A percentile compares a stretch with the other conserved stretches of the same genome.
Conservation (phyloP, 2,888 invertebrate genomes). For the Eupithecia inturbata region DNA sequence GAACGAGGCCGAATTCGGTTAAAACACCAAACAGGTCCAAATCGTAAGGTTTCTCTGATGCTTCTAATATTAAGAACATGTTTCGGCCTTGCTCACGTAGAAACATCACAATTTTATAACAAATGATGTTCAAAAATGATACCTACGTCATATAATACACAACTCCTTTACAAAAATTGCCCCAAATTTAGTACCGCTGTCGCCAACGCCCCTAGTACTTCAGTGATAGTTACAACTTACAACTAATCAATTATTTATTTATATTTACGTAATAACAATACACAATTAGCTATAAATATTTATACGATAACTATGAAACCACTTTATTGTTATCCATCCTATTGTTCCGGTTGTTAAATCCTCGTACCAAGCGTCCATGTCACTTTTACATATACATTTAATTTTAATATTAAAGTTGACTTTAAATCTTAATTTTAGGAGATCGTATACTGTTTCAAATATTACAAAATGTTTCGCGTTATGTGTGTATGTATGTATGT, state of each 20-base stretch:
- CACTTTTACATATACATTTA: slow-evolving; percentile 73
- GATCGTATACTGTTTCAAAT: slow-evolving; percentile 85
- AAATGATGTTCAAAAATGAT: slow-evolving; percentile 56
- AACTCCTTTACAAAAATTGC: slow-evolving; percentile 69
- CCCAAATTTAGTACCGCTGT: slow-evolving; percentile 64
- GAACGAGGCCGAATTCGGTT: slow-evolving; percentile 34
- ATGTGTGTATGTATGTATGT: slow-evolving; percentile 70
- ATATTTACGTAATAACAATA: slow-evolving; percentile 84
- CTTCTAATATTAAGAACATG: neutral
- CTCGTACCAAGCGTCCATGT: slow-evolving; percentile 69
- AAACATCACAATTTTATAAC: slow-evolving; percentile 45
- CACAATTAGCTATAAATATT: slow-evolving; percentile 85
- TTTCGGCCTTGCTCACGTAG: slow-evolving; percentile 25
- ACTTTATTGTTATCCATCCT: slow-evolving; percentile 77
- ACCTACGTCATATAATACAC: slow-evolving; percentile 68
- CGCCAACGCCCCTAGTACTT: slow-evolving; percentile 74
- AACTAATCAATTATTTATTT: slow-evolving; percentile 83
- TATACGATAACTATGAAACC: slow-evolving; percentile 84
- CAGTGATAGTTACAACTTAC: slow-evolving; percentile 81
- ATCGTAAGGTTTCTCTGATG: neutral
- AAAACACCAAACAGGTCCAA: slow-evolving; percentile 25
- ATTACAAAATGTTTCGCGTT: slow-evolving; percentile 81
- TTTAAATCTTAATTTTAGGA: slow-evolving; percentile 84
- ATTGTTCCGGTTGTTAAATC: slow-evolving; percentile 72
- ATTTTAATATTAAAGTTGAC: slow-evolving; percentile 82